Evolutionary conservation across 2,888 invertebrate species (phyloP).

Genomic region (Omphaloscelis lunosa): DNA sequence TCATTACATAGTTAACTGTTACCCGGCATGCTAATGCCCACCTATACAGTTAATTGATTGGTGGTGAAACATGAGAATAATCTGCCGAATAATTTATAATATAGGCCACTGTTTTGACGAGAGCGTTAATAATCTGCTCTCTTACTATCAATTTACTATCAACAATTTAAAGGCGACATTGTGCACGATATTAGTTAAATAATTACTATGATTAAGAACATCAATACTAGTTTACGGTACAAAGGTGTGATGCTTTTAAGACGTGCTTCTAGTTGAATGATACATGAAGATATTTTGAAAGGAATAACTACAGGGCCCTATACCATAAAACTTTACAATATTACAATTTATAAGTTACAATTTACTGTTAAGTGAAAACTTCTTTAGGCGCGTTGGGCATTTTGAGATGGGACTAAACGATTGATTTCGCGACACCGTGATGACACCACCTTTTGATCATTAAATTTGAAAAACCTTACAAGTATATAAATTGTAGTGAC

Average conservation of each 20-base stretch:
- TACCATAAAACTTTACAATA: too few species aligned
- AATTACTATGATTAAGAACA: constrained; percentile 1
- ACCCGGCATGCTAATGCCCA: not conserved
- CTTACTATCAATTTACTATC: not conserved
- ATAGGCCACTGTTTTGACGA: constrained; percentile 12
- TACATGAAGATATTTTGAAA: not conserved
- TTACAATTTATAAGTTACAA: too few species aligned
- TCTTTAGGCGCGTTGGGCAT: too few species aligned
- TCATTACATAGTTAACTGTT: not conserved
- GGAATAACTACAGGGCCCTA: not conserved
- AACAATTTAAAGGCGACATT: constrained; percentile 2
- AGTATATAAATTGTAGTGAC: too few species aligned
- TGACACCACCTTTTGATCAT: too few species aligned
- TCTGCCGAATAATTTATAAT: constrained; percentile 48
- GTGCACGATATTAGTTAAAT: not conserved
- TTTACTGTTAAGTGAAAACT: too few species aligned
- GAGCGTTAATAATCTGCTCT: constrained; percentile 28
- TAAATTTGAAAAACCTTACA: too few species aligned
- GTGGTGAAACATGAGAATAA: constrained; percentile 32
- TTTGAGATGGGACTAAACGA: too few species aligned
- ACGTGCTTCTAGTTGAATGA: not conserved
- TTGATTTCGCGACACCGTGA: too few species aligned
- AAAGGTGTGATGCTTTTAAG: not conserved
- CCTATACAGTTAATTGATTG: constrained; percentile 46
- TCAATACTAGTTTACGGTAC: not conserved